These are phyloP conservation scores for Subanguina moxae DNA, from an alignment of 1,140 invertebrate species.

Conservation along the genomic window DNA sequence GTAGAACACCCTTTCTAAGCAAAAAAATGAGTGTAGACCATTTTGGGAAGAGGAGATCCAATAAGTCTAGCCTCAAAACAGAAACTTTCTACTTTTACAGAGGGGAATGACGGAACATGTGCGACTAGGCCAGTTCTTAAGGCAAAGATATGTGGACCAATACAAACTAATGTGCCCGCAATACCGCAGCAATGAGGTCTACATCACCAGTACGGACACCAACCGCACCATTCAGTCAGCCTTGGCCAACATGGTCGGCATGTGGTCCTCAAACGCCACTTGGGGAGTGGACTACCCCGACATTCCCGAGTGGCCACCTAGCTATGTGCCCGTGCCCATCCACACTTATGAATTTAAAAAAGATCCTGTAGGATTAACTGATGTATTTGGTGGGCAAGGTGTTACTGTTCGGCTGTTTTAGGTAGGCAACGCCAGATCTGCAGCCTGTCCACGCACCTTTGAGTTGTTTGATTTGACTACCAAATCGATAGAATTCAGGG, in stretches of 20 bases:
- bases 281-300: slow-evolving; percentile 25
- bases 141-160: slow-evolving; percentile 64
- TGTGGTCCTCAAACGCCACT: slow-evolving; percentile 4
- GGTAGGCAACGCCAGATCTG: slow-evolving; percentile 14
- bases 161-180: slow-evolving; percentile 7
- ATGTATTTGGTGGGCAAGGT: neutral
- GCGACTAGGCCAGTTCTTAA: slow-evolving; percentile 74
- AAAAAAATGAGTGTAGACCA: too few species aligned
- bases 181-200: slow-evolving; percentile 8
- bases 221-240: slow-evolving; percentile 20
- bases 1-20: too few species aligned
- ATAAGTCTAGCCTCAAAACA: too few species aligned
- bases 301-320: slow-evolving; percentile 15
- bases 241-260: slow-evolving; percentile 20
- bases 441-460: slow-evolving; percentile 9
- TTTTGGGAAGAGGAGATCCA: too few species aligned
- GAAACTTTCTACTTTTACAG: slow-evolving; percentile 1
- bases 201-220: slow-evolving; percentile 9
- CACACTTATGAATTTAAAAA: slow-evolving; percentile 24
- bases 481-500: slow-evolving; percentile 11
- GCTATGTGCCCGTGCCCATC: slow-evolving; percentile 16
- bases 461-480: slow-evolving; percentile 15
- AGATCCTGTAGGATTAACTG: slow-evolving; percentile 13
- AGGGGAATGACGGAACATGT: slow-evolving; percentile 17
- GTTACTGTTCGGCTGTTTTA: slow-evolving; percentile 8